Base-by-base conservation (phyloP, 1,140 invertebrate species). In the Drosophila serrata region DNA sequence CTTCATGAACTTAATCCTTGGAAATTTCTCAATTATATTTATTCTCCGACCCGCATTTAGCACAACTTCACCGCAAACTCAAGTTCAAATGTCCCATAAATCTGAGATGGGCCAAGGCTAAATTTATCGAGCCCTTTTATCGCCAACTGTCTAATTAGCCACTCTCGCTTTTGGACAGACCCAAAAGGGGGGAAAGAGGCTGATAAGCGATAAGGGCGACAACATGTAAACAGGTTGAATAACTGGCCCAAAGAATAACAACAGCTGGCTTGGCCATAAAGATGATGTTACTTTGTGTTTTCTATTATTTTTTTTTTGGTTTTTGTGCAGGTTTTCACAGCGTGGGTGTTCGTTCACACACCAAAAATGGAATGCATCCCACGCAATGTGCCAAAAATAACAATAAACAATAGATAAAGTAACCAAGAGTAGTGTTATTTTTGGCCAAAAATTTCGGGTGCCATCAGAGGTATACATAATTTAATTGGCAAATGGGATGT, bases 21-120 rank as follows among this genome's bases (percentile, higher is more conserved):
- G 13, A 27, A 19, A 35, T 48, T 58, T 72, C 57, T n/a, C 42
- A 45, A 33, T 24, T 22, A 12, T 45, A 15, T 24, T 24, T 33
- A n/a, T 24, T 11, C 22, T n/a, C 12, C 0, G 37, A 33, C 82
- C 82, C 62, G 75, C 79, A 79, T 63, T 39, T 69, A 27, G 37
- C 46, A 49, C 24, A 62, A n/a, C 35, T 11, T 17, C 27, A 24
- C 49, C 74, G 45, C 75, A 68, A 65, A 70, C 62, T 82, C 64
- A 80, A 73, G 84, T 82, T 73, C 59, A 77, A 82, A 68, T 70
- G 72, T 74, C 84, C 40, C 64, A 87, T 87, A 80, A 87, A 88
- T 88, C 80, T 74, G 53, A 58, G 60, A 55, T 79, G 53, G 59
- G 64, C 63, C 43, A 31, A 27, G 61, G 49, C 45, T 40, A 57